Base-by-base conservation (phyloP, 2,888 invertebrate genomes). In the Polydrusus tereticollis region DNA sequence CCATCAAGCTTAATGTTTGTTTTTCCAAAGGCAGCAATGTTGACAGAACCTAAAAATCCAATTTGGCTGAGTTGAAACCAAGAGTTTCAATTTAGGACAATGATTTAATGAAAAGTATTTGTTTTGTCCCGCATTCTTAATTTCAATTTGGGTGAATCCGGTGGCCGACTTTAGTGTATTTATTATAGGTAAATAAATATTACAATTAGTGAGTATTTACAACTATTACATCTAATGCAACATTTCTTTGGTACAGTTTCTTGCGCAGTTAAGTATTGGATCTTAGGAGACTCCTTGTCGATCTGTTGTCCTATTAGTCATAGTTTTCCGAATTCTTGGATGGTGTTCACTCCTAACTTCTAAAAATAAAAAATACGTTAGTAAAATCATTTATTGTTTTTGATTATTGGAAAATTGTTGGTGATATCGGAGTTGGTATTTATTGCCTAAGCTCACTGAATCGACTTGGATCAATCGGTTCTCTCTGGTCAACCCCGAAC, bases 221-320 rank as follows among this genome's bases (percentile, higher is more conserved):
- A 78, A 74, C 69, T 72, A 69, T 74, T 74, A 74, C 60, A 68
- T 69, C 59, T 80, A 78, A 79, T 78, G 78, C 77, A 77, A 77
- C 73, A 69, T 77, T 75, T 80, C 80, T 80, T 80, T 80, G 80
- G 80, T 80, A 78, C 78, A 76, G 75, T 76, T 77, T 76, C 73
- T 55, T 62, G 43, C 47, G 47, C n/a, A 36, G 58, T 26, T 41
- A 33, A n/a, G n/a, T n/a, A n/a, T 36, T 67, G 43, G 60, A 58
- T 57, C 43, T 41, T 29, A 29, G 52, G 69, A 65, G 69, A 55
- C 62, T 63, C 29, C 47, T 69, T 33, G 58, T 59, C 16, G 41
- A 7, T 41, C 41, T 41, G 41, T 41, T 41, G n/a, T 41, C 16
- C 14, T 41, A 2, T n/a, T 16, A 41, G 3, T 1, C 41, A 16